Evolutionary conservation across 2,888 invertebrate genomes (phyloP).

Genomic region (Theretra japonica): DNA sequence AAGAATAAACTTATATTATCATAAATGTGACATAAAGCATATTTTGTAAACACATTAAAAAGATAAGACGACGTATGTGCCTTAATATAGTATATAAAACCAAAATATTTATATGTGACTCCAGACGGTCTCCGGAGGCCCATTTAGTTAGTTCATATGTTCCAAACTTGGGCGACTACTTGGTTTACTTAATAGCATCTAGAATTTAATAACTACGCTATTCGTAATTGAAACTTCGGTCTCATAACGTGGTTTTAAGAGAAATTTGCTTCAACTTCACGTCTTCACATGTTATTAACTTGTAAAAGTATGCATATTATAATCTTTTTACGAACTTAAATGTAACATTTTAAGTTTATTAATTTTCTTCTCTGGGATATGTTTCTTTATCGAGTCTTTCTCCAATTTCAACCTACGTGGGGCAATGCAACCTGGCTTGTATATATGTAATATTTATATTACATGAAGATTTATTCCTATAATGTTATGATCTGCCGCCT

Average conservation of each 20-base stretch:
- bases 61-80: not conserved
- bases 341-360: no score
- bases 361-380: no score
- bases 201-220: constrained; percentile 19
- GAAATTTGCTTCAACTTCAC: not conserved
- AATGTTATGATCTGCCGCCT: no score
- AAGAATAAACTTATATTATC: no score
- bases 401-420: no score
- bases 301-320: not conserved
- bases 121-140: constrained; percentile 6
- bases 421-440: no score
- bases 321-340: not conserved
- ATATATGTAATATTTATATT: no score
- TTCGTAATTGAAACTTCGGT: constrained; percentile 22
- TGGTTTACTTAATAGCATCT: constrained; percentile 22
- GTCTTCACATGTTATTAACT: not conserved
- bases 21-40: no score
- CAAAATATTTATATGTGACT: not conserved
- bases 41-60: not conserved
- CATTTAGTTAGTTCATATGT: constrained; percentile 18
- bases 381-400: no score
- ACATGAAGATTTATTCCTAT: no score
- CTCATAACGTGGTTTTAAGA: constrained; percentile 13
- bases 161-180: constrained; percentile 14
- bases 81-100: not conserved